Percentiles rank a stretch among this genome's conserved stretches.
These are phyloP conservation scores for Dolichallabes microphthalmus DNA, from an alignment of 2,113 vertebrate genomes.

Conservation along the genomic window DNA sequence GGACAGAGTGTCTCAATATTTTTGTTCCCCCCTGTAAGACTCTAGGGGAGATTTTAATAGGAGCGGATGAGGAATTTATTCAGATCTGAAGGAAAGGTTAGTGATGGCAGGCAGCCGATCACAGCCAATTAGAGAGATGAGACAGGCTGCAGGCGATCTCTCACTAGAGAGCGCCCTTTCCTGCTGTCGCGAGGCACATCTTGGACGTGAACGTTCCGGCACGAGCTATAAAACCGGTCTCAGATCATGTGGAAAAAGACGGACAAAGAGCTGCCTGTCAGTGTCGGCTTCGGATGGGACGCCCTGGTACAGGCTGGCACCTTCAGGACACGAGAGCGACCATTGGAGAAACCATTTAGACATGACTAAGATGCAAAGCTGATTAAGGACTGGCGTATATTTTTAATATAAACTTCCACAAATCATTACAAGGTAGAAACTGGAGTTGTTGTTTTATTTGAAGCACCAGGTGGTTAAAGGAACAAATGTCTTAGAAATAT, in stretches of 20 bases:
- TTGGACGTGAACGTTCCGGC: not conserved
- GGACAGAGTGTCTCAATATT: constrained; percentile 50
- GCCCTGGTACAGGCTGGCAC: constrained; percentile 1
- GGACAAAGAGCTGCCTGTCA: constrained; percentile 16
- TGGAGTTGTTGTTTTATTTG: not conserved
- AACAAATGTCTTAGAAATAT: not conserved
- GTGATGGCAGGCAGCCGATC: constrained; percentile 71
- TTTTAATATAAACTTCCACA: not conserved
- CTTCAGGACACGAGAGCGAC: not conserved
- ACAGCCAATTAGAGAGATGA: constrained; percentile 64
- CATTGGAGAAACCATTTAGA: not conserved
- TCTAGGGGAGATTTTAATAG: constrained; percentile 67
- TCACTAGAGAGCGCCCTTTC: constrained; percentile 47
- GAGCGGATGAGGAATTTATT: constrained; percentile 68
- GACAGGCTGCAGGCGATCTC: constrained; percentile 62
- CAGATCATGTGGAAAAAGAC: not conserved
- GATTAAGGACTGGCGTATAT: not conserved
- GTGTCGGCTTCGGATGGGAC: not conserved
- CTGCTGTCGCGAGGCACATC: constrained; percentile 1
- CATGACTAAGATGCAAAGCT: not conserved
- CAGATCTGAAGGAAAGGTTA: constrained; percentile 73
- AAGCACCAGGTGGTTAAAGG: not conserved
- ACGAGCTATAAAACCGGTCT: not conserved
- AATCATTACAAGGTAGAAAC: not conserved
- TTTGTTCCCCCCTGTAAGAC: constrained; percentile 56